Evolutionary conservation across 2,113 vertebrate species (phyloP).

Genomic region (Urocitellus parryii): DNA sequence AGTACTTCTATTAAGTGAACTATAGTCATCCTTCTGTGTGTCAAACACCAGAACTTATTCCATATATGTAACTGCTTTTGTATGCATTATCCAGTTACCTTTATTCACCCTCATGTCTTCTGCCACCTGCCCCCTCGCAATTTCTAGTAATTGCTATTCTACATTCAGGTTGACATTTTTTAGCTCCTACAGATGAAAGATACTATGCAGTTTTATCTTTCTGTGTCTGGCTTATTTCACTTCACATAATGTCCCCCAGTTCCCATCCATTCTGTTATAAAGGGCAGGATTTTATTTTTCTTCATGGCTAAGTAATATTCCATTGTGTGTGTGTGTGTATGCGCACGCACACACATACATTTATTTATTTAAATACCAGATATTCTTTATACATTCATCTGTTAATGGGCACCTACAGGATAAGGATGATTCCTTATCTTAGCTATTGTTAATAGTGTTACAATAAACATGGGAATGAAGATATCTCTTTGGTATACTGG

Average conservation of each 20-base stretch:
- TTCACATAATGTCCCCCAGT: background rate
- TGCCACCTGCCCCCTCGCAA: background rate
- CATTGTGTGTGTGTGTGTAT: too few relatives aligned
- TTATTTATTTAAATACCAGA: background rate
- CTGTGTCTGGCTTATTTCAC: background rate
- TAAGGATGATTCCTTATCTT: background rate
- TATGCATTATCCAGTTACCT: background rate
- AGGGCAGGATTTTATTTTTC: background rate
- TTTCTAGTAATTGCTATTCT: background rate
- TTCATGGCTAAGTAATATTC: background rate
- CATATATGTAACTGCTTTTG: background rate
- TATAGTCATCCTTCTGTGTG: background rate
- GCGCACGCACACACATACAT: too few relatives aligned
- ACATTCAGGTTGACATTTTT: background rate
- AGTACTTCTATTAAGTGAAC: background rate
- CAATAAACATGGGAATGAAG: background rate
- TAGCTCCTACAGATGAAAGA: background rate
- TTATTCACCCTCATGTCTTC: background rate
- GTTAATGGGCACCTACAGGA: background rate
- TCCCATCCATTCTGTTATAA: background rate
- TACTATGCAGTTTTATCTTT: background rate
- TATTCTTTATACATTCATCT: background rate
- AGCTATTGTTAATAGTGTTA: background rate
- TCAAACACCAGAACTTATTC: background rate
- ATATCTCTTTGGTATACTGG: background rate